A percentile compares a stretch with the other conserved stretches of the same genome.
These are phyloP conservation scores for Anthophora plumipes DNA, from an alignment of 2,888 invertebrate genomes.

Conservation along the genomic window DNA sequence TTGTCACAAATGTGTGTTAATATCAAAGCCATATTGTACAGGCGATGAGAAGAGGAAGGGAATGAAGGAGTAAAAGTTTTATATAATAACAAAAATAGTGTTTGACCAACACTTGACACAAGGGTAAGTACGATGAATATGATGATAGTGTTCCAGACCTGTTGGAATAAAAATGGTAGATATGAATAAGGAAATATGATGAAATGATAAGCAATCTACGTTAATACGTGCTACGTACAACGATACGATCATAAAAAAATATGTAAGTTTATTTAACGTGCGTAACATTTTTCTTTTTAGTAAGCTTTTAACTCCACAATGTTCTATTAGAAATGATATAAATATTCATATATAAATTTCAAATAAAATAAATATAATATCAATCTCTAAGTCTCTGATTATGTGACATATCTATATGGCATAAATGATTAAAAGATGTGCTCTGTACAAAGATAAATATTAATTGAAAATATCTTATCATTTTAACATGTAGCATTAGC, in stretches of 20 bases:
- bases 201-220: constrained; percentile 42
- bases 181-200: constrained; percentile 71
- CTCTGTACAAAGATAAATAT: neutral
- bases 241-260: constrained; percentile 24
- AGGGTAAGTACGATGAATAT: constrained; percentile 78
- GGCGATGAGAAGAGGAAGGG: neutral
- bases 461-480: constrained; percentile 13
- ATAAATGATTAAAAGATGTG: constrained; percentile 5
- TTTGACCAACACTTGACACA: constrained; percentile 51
- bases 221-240: constrained; percentile 34
- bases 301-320: constrained; percentile 1
- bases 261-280: constrained; percentile 35
- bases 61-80: neutral
- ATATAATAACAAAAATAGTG: constrained; percentile 15
- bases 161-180: constrained; percentile 79
- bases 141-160: constrained; percentile 81
- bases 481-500: constrained; percentile 17
- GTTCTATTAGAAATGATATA: constrained; percentile 7
- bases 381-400: constrained; percentile 3
- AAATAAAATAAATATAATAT: constrained; percentile 3
- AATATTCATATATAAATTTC: constrained; percentile 4
- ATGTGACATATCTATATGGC: neutral
- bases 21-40: neutral
- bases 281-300: constrained; percentile 5
- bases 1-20: neutral